Evolutionary conservation across 2,797 vertebrate genomes (phyloP).

Genomic region (Crenichthys baileyi): DNA sequence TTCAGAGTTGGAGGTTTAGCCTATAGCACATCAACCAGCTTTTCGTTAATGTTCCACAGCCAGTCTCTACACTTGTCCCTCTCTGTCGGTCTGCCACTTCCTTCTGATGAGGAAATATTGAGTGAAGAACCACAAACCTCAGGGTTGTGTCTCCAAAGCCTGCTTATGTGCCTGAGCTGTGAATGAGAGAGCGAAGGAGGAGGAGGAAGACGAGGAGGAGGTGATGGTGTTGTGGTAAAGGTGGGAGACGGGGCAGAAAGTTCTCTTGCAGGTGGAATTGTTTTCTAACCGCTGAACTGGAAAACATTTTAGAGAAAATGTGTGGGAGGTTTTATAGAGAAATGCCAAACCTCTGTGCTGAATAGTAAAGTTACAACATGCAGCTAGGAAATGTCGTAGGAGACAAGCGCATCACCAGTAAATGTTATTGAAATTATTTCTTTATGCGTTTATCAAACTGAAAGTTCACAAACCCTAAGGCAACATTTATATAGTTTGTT

Average conservation of each 20-base stretch:
- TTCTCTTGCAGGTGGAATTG: slow-evolving; percentile 71
- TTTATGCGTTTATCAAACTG: neutral
- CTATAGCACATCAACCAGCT: slow-evolving; percentile 27
- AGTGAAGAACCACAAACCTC: slow-evolving; percentile 63
- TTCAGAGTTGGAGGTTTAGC: slow-evolving; percentile 30
- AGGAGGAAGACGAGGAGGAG: slow-evolving; percentile 22
- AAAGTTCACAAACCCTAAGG: neutral
- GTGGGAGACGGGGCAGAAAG: slow-evolving; percentile 59
- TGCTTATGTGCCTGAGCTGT: slow-evolving; percentile 63
- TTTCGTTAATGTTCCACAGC: slow-evolving; percentile 51
- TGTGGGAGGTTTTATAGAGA: slow-evolving; percentile 64
- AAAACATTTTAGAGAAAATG: slow-evolving; percentile 65
- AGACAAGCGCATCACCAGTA: slow-evolving; percentile 12
- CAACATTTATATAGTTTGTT: neutral
- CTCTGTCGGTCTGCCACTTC: slow-evolving; percentile 57
- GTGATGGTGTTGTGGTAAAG: slow-evolving; percentile 57
- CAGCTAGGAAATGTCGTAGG: slow-evolving; percentile 25
- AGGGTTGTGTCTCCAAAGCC: slow-evolving; percentile 58
- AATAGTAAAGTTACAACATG: slow-evolving; percentile 44
- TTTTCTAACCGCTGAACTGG: slow-evolving; percentile 72
- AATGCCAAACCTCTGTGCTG: slow-evolving; percentile 45
- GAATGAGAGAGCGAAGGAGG: slow-evolving; percentile 41
- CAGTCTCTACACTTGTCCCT: slow-evolving; percentile 39
- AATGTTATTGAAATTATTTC: neutral
- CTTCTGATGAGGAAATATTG: slow-evolving; percentile 72